Base-by-base conservation (phyloP, 2,888 invertebrate species). In the Tuberolachnus salignus region DNA sequence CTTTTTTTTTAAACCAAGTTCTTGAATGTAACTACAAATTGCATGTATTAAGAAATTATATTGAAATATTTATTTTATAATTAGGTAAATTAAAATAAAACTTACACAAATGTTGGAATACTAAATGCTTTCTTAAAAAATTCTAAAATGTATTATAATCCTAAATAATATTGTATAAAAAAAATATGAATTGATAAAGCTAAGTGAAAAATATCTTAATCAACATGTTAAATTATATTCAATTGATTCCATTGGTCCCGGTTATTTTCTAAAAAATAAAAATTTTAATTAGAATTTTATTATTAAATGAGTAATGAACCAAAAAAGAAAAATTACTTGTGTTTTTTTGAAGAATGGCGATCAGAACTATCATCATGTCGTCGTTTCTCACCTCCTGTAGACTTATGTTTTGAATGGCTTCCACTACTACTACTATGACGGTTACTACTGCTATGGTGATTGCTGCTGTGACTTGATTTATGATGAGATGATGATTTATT, bases 321-420 rank as follows among this genome's bases (percentile, higher is more conserved):
- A n/a, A 21, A 44, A 64, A 64, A 14, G 42, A 55, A 19, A 42
- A 55, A 16, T 49, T 67, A 63, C 69, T 46, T 66, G 53, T 81
- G 71, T 63, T 82, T 82, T 81, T 83, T 83, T n/a, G 83, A 81
- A 21, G 82, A 81, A 82, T 88, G 88, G 83, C 87, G 87, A 63
- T 92, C 92, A 70, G 89, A 88, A 84, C 92, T 92, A 82, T 91
- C 92, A 81, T 94, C 93, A 34, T 93, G 89, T 55, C 92, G 89
- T 61, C 94, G 89, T 85, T 94, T 94, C 83, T 88, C 90, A 83
- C 88, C 88, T 82, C 85, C 82, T 21, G 83, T 82, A 23, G 83
- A 82, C 67, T 82, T 83, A 66, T 82, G 82, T 66, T 82, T 80
- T 13, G 53, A 63, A 9, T 64, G 73, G 64, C 80, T 82, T 34